Evolutionary conservation across 53 echinoderm and acorn worm species (phyloP).

Genomic region (Arbacia lixula): DNA sequence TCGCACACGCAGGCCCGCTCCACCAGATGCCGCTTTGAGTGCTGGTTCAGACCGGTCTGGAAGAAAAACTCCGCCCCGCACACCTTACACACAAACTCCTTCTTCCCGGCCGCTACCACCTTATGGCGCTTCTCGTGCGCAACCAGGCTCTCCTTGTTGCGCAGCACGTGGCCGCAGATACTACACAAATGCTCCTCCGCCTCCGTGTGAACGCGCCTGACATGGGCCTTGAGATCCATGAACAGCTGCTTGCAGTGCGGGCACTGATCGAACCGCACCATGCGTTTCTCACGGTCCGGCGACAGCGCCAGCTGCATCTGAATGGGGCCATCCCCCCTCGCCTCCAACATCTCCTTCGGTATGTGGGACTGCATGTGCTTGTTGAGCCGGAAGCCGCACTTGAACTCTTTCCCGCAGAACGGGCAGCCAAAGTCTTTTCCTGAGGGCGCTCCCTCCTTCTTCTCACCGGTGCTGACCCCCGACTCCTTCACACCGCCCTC

Average conservation of each 20-base stretch:
- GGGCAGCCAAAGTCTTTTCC: conserved; percentile 58
- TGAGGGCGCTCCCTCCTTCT: not conserved
- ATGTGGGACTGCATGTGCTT: conserved; percentile 55
- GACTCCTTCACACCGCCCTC: not conserved
- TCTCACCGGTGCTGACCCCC: not conserved
- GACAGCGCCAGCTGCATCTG: conserved; percentile 50
- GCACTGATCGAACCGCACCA: conserved; percentile 58
- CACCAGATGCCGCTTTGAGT: conserved; percentile 47
- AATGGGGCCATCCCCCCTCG: conserved; percentile 7
- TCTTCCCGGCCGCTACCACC: conserved; percentile 44
- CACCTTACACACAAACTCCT: conserved; percentile 42
- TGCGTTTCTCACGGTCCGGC: conserved; percentile 48
- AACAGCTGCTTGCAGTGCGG: conserved; percentile 48
- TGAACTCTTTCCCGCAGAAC: conserved; percentile 47
- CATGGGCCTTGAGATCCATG: conserved; percentile 53
- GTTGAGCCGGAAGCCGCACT: conserved; percentile 52
- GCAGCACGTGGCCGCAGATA: conserved; percentile 42
- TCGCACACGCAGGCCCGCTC: conserved; percentile 60
- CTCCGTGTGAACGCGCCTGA: conserved; percentile 34
- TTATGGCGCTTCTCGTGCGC: conserved; percentile 53
- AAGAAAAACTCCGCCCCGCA: conserved; percentile 54
- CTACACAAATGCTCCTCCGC: conserved; percentile 48
- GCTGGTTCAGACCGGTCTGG: conserved; percentile 55
- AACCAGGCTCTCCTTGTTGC: conserved; percentile 51
- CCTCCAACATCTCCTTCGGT: conserved; percentile 23